Percentiles rank a stretch among this genome's conserved stretches.
These are phyloP conservation scores for Scaptomyza parva DNA, from an alignment of 2,888 invertebrate genomes.

Conservation along the genomic window DNA sequence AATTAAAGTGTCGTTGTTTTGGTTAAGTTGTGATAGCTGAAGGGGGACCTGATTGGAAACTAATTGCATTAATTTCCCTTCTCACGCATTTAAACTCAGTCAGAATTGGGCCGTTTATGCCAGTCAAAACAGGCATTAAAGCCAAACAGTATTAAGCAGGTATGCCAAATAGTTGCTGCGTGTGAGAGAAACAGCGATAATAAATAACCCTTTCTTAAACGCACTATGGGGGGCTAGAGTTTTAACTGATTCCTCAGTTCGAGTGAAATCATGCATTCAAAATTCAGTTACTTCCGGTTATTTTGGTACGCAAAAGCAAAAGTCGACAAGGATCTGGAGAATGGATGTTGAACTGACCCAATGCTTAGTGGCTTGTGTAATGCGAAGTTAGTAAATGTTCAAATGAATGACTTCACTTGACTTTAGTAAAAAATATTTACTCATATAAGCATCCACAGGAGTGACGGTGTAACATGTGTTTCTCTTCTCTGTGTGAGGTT, in stretches of 20 bases:
- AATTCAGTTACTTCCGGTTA: conserved; percentile 77
- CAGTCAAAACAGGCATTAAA: neutral
- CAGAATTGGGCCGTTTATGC: conserved; percentile 25
- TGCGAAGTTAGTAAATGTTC: conserved; percentile 76
- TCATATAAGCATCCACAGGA: conserved; percentile 55
- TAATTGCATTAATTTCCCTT: conserved; percentile 69
- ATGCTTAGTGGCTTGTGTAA: conserved; percentile 74
- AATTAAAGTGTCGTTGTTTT: conserved; percentile 48
- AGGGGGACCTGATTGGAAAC: conserved; percentile 61
- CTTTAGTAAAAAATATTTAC: conserved; percentile 77
- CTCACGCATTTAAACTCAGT: conserved; percentile 9
- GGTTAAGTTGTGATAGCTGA: conserved; percentile 37
- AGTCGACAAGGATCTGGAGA: conserved; percentile 36
- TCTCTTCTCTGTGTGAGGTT: conserved; percentile 22
- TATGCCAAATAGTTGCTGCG: conserved; percentile 36
- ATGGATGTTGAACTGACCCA: conserved; percentile 38
- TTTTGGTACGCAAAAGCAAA: conserved; percentile 74
- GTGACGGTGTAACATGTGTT: conserved; percentile 54
- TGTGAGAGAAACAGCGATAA: conserved; percentile 8
- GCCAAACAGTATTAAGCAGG: neutral
- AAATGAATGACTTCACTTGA: conserved; percentile 78
- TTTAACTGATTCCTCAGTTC: conserved; percentile 1
- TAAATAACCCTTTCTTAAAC: conserved; percentile 37
- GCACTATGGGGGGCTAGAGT: neutral
- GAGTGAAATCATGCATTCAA: conserved; percentile 75